Conservation (phyloP, 2,888 invertebrate genomes). For the Amphimallon solstitiale region DNA sequence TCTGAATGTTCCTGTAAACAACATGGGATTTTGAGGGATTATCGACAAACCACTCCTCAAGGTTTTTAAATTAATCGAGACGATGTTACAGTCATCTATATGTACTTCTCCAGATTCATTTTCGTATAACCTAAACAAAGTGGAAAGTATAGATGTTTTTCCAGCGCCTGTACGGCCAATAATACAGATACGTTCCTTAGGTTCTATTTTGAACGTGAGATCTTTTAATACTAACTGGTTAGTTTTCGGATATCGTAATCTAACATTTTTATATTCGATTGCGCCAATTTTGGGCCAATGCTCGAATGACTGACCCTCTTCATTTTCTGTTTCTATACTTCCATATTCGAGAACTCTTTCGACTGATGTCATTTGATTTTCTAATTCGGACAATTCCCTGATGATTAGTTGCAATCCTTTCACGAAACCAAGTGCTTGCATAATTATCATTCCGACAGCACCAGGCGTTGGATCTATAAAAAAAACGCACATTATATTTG, state of each 20-base stretch:
- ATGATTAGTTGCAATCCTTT: constrained; percentile 72
- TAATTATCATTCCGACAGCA: constrained; percentile 81
- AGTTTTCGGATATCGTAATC: constrained; percentile 75
- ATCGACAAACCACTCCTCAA: constrained; percentile 80
- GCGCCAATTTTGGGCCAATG: constrained; percentile 79
- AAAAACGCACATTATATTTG: too few relatives aligned
- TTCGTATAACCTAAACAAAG: constrained; percentile 82
- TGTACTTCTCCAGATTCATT: constrained; percentile 75
- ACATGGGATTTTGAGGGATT: constrained; percentile 85
- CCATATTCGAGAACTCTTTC: constrained; percentile 73
- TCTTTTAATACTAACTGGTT: constrained; percentile 78
- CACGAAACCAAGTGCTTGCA: constrained; percentile 80
- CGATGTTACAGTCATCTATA: constrained; percentile 81
- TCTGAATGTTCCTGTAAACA: constrained; percentile 86
- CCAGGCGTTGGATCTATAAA: constrained; percentile 74
- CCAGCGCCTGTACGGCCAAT: constrained; percentile 86
- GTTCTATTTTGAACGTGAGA: constrained; percentile 72
- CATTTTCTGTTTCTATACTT: constrained; percentile 61
- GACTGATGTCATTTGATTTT: constrained; percentile 87
- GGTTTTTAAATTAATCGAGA: constrained; percentile 74
- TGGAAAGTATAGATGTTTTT: constrained; percentile 77
- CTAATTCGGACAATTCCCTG: constrained; percentile 85
- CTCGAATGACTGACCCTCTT: constrained; percentile 64
- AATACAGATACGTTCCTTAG: constrained; percentile 77
- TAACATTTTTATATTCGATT: constrained; percentile 74